phyloP scores from a whole-genome alignment of 2,888 invertebrate genomes.

The Patella pellucida region DNA sequence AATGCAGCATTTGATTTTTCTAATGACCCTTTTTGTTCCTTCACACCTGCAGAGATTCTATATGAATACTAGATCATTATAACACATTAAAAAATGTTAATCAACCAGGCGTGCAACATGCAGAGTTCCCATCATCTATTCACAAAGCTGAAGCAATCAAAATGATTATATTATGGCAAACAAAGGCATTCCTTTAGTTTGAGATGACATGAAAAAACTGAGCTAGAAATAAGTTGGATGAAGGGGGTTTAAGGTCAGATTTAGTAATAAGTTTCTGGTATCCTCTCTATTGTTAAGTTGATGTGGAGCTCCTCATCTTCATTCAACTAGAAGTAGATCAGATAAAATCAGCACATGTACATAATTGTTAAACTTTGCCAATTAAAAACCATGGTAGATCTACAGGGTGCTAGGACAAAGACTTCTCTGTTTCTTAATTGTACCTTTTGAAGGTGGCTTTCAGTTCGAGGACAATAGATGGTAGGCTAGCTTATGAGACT shows the following conservation, averaged over 20 bases:
- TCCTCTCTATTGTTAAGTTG: neutral
- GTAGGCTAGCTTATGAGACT: constrained; percentile 16
- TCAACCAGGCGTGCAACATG: too few relatives aligned
- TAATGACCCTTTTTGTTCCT: too few relatives aligned
- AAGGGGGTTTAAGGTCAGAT: neutral
- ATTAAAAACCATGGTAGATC: constrained; percentile 27
- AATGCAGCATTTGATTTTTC: too few relatives aligned
- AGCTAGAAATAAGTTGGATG: constrained; percentile 15
- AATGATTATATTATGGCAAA: too few relatives aligned
- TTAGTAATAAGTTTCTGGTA: neutral
- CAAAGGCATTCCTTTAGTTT: too few relatives aligned
- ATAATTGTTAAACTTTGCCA: constrained; percentile 35
- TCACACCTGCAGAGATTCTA: too few relatives aligned
- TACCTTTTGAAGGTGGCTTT: constrained; percentile 20
- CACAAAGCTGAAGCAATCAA: too few relatives aligned
- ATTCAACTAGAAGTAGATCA: too few relatives aligned
- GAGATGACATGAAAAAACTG: constrained; percentile 14
- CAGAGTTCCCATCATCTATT: too few relatives aligned
- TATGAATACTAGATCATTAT: too few relatives aligned
- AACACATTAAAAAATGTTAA: too few relatives aligned
- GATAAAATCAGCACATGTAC: constrained; percentile 18
- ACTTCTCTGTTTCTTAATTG: constrained; percentile 32
- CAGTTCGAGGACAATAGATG: constrained; percentile 14
- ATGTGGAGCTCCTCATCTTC: neutral
- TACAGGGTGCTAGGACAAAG: constrained; percentile 25